Evolutionary conservation across 2,888 invertebrate genomes (phyloP).

Genomic region (Leptarthrus brevirostris): DNA sequence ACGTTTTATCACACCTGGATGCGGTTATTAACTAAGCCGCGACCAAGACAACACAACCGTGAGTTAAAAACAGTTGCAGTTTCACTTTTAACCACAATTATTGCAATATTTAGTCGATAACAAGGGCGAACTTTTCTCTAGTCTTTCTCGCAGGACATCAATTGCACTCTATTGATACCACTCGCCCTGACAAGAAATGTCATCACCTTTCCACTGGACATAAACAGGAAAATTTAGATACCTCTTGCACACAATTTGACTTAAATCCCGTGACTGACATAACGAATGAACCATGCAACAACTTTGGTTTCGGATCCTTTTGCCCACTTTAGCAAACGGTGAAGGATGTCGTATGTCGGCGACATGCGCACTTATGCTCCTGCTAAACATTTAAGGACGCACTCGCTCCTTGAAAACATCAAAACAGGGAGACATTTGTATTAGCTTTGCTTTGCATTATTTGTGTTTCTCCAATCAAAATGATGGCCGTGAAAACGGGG

Average conservation of each 20-base stretch:
- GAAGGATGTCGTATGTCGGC: constrained; percentile 2
- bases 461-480: no score
- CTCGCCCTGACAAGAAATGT: no score
- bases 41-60: neutral
- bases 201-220: neutral
- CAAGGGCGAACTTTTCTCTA: no score
- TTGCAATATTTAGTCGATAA: neutral
- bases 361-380: constrained; percentile 4
- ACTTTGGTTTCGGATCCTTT: constrained; percentile 14
- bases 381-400: constrained; percentile 7
- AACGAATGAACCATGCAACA: constrained; percentile 20
- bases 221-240: neutral
- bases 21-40: no score
- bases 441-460: neutral
- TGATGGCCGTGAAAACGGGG: constrained; percentile 33
- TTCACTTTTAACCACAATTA: neutral
- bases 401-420: neutral
- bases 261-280: constrained; percentile 23
- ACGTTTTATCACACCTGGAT: neutral
- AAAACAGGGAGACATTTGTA: neutral
- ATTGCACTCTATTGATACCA: no score
- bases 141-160: no score
- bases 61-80: neutral
- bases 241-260: neutral
- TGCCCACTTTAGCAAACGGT: constrained; percentile 12